phyloP scores from a whole-genome alignment of 2,797 vertebrate species.

The Sebastes nivosus region DNA sequence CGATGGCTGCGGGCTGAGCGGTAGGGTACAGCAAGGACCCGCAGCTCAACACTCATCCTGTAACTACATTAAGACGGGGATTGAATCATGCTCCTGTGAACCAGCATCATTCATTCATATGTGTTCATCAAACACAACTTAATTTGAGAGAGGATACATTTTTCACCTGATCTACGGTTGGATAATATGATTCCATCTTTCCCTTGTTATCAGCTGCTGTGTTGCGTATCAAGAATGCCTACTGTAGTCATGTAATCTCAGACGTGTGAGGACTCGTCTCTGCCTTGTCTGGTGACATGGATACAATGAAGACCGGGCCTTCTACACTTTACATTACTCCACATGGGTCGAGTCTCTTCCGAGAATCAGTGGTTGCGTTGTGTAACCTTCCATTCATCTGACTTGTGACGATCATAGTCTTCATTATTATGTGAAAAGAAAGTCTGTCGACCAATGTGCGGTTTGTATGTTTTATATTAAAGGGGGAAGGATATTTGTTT shows the following conservation, averaged over 20 bases:
- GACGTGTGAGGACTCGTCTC: conserved; percentile 38
- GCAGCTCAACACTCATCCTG: not conserved
- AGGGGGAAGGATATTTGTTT: conserved; percentile 17
- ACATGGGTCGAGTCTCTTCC: not conserved
- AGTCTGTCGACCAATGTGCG: not conserved
- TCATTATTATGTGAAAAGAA: conserved; percentile 4
- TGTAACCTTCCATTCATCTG: not conserved
- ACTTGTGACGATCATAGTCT: conserved; percentile 1
- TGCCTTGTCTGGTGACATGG: conserved; percentile 21
- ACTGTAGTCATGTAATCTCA: conserved; percentile 13
- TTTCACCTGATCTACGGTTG: conserved; percentile 12
- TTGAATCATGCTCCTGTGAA: conserved; percentile 26
- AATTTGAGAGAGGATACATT: conserved; percentile 32
- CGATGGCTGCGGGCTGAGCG: not conserved
- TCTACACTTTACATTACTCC: not conserved
- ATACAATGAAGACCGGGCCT: conserved; percentile 12
- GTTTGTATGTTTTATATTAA: conserved; percentile 52
- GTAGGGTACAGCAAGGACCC: not conserved
- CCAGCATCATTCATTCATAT: conserved; percentile 38
- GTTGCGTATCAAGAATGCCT: conserved; percentile 23
- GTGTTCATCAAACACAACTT: conserved; percentile 27
- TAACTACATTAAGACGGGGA: not conserved
- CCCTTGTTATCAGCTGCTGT: conserved; percentile 37
- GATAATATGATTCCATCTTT: conserved; percentile 3
- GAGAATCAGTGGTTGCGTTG: not conserved